phyloP scores from a whole-genome alignment of 2,113 vertebrate species.

The Ramphastos sulfuratus region DNA sequence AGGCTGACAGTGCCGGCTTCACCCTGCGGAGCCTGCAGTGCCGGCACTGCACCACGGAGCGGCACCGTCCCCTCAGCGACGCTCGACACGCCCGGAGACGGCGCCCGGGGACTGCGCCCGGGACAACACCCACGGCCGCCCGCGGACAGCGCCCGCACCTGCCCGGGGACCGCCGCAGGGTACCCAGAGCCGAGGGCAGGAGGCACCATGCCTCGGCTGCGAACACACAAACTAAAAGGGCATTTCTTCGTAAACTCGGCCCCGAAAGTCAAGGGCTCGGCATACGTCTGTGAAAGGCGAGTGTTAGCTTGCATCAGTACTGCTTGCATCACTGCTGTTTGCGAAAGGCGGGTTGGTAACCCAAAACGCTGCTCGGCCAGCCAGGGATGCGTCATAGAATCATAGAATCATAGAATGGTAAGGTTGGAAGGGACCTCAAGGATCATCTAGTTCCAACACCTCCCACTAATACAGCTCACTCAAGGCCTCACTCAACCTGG shows the following conservation, averaged over 20 bases:
- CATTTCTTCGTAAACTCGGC: background rate
- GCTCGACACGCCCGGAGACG: background rate
- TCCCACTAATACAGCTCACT: too few relatives aligned
- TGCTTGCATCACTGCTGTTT: background rate
- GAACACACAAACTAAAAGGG: too few relatives aligned
- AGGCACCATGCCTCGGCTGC: too few relatives aligned
- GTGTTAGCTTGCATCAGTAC: background rate
- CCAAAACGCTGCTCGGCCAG: background rate
- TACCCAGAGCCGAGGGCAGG: background rate
- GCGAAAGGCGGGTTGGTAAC: background rate
- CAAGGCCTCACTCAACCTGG: too few relatives aligned
- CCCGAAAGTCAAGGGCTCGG: background rate
- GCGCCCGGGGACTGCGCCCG: too few relatives aligned
- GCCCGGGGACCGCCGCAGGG: background rate
- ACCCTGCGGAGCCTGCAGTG: background rate
- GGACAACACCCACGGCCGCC: too few relatives aligned
- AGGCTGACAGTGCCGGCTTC: background rate
- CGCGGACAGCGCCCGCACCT: background rate
- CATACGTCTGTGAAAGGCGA: accelerated
- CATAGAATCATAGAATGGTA: too few relatives aligned
- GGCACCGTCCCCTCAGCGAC: too few relatives aligned
- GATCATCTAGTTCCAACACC: too few relatives aligned
- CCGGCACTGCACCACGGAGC: background rate
- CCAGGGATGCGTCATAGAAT: accelerated
- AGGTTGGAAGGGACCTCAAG: too few relatives aligned